phyloP scores from a whole-genome alignment of 2,113 vertebrate species.

The Cyphomyrus plagiostoma region DNA sequence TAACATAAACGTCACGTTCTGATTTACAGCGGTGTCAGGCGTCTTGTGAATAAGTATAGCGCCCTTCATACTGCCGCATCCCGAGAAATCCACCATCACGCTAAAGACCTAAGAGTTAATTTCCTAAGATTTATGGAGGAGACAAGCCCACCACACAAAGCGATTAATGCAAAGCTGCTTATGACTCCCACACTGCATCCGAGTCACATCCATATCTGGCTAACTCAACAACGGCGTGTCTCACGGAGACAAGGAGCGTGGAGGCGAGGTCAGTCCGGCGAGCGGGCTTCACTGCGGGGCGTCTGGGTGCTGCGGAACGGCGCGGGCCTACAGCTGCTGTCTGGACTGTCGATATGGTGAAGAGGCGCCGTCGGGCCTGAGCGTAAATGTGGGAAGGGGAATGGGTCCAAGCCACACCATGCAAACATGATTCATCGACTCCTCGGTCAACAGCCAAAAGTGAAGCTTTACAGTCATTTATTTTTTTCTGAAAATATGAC shows the following conservation, averaged over 20 bases:
- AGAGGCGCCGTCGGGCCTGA: neutral
- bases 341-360: neutral
- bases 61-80: neutral
- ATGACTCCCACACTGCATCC: neutral
- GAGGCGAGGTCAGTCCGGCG: neutral
- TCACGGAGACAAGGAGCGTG: neutral
- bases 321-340: neutral
- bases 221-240: neutral
- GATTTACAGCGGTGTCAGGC: neutral
- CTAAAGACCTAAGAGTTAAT: slow-evolving; percentile 10
- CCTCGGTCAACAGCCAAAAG: neutral
- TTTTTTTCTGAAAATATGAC: neutral
- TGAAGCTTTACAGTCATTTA: neutral
- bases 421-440: neutral
- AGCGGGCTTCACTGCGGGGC: neutral
- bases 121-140: neutral
- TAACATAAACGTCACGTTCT: neutral
- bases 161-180: neutral
- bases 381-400: neutral
- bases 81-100: neutral
- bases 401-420: neutral
- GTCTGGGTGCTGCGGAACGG: neutral
- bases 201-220: neutral
- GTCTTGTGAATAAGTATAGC: neutral
- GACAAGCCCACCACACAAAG: neutral